phyloP scores from a whole-genome alignment of 2,888 invertebrate genomes.

The Phalera bucephala region DNA sequence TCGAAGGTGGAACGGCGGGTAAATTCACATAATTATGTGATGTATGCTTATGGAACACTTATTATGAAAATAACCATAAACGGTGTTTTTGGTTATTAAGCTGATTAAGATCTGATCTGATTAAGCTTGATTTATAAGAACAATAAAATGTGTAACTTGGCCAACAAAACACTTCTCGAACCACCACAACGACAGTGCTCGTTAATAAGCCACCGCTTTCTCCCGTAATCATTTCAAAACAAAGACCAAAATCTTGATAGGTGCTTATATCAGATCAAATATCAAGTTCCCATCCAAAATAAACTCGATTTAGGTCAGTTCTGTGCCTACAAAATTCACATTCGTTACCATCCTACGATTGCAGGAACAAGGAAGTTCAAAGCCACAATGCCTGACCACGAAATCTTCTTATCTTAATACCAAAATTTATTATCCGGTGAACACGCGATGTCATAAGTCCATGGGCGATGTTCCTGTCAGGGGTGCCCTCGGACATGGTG shows the following conservation, averaged over 20 bases:
- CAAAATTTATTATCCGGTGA: slow-evolving; percentile 42
- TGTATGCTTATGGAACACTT: too few species aligned
- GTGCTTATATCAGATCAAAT: neutral
- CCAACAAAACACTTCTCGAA: too few species aligned
- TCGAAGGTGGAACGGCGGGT: too few species aligned
- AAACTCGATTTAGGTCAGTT: too few species aligned
- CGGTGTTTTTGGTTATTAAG: too few species aligned
- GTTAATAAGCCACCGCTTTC: neutral
- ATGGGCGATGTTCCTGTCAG: slow-evolving; percentile 33
- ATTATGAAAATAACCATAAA: too few species aligned
- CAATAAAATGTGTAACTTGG: too few species aligned
- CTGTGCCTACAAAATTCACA: too few species aligned
- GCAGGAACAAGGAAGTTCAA: slow-evolving; percentile 19
- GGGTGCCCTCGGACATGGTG: slow-evolving; percentile 5
- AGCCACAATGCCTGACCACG: slow-evolving; percentile 23
- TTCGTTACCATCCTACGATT: neutral
- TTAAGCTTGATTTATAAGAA: too few species aligned
- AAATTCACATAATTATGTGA: too few species aligned
- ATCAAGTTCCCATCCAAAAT: slow-evolving; percentile 1
- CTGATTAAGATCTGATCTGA: too few species aligned
- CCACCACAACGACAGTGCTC: neutral
- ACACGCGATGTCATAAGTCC: slow-evolving; percentile 54
- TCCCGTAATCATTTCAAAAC: neutral
- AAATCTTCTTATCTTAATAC: slow-evolving; percentile 50
- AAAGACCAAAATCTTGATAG: neutral